Evolutionary conservation across 2,113 vertebrate genomes (phyloP).

Genomic region (Pygoscelis antarcticus): DNA sequence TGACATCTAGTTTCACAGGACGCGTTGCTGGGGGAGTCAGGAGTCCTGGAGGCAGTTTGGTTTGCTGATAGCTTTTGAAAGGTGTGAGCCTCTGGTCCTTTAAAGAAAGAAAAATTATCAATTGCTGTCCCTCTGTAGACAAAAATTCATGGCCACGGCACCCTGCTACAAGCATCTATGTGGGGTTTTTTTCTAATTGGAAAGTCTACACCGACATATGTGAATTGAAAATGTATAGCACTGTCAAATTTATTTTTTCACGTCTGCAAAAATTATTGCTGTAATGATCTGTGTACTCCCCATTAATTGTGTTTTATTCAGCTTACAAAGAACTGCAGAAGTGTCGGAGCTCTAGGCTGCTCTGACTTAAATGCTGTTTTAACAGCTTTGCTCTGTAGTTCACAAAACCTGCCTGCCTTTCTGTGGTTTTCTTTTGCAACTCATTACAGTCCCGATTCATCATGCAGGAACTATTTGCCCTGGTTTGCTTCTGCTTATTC

Average conservation of each 20-base stretch:
- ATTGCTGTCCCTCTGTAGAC: background rate
- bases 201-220: background rate
- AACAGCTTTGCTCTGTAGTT: background rate
- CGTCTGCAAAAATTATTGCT: background rate
- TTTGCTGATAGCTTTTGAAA: background rate
- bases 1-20: background rate
- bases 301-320: background rate
- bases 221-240: background rate
- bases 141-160: background rate
- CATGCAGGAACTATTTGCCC: slow-evolving; percentile 24
- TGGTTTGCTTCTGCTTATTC: slow-evolving; percentile 18
- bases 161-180: background rate
- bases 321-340: background rate
- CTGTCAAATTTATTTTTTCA: background rate
- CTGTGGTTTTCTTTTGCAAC: background rate
- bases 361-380: background rate
- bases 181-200: background rate
- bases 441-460: background rate
- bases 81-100: background rate
- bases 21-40: rapidly evolving
- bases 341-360: background rate
- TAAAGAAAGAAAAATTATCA: background rate
- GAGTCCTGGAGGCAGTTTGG: background rate
- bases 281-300: background rate
- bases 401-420: background rate